Percentiles rank a stretch among this genome's conserved stretches.
Evolutionary conservation across 1,140 invertebrate genomes (phyloP).

Genomic region (Eumeta japonica): DNA sequence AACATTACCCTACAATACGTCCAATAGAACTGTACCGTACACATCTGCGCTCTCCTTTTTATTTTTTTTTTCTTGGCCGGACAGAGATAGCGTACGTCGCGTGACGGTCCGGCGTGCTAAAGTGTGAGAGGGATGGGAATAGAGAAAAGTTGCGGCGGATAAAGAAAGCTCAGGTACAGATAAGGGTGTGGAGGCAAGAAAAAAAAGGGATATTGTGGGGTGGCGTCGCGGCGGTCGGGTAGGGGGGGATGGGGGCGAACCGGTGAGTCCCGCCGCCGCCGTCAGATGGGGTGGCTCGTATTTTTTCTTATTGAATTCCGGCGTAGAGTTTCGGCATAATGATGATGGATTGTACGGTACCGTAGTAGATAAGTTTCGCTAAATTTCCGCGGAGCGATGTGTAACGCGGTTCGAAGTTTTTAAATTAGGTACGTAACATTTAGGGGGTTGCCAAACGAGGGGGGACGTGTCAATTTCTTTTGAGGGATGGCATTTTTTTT

Average conservation of each 20-base stretch:
- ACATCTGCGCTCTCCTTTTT: conserved; percentile 42
- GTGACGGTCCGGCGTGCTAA: conserved; percentile 15
- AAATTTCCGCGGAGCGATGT: conserved; percentile 43
- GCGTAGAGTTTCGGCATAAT: conserved; percentile 49
- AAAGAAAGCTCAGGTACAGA: conserved; percentile 55
- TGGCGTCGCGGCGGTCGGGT: conserved; percentile 28
- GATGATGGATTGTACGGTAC: conserved; percentile 53
- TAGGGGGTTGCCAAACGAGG: conserved; percentile 11
- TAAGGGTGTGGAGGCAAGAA: conserved; percentile 53
- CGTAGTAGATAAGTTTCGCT: conserved; percentile 49
- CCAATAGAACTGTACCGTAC: conserved; percentile 40
- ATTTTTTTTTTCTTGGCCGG: conserved; percentile 46
- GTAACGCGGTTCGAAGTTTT: conserved; percentile 35
- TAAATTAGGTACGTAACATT: conserved; percentile 41
- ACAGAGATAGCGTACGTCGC: conserved; percentile 20
- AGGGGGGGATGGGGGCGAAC: too few relatives aligned
- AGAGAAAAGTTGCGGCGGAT: conserved; percentile 48
- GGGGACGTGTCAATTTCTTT: conserved; percentile 30
- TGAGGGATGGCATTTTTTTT: too few relatives aligned
- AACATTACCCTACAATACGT: conserved; percentile 50
- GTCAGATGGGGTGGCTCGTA: conserved; percentile 46
- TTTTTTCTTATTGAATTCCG: conserved; percentile 55
- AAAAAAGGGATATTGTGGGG: conserved; percentile 50
- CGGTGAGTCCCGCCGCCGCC: conserved; percentile 30
- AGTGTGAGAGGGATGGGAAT: conserved; percentile 31